These are phyloP conservation scores for Clarias gariepinus DNA, from an alignment of 2,113 vertebrate genomes.

Conservation along the genomic window DNA sequence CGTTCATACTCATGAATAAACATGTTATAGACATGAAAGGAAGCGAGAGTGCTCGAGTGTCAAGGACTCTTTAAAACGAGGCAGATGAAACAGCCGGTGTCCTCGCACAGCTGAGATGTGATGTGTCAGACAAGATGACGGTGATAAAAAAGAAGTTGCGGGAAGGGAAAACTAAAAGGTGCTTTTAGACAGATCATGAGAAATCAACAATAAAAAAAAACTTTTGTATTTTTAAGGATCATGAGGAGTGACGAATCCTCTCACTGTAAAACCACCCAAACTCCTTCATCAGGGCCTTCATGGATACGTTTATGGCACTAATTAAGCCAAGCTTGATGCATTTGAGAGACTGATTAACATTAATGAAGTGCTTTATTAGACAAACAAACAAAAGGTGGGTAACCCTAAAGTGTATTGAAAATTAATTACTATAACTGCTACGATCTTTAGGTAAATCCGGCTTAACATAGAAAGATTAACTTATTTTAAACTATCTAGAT, in stretches of 20 bases:
- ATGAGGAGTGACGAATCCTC: not conserved
- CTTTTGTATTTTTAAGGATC: not conserved
- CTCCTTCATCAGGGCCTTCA: not conserved
- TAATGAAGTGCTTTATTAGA: slow-evolving; percentile 14
- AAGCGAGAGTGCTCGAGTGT: not conserved
- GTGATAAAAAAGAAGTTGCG: not conserved
- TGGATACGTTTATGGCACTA: not conserved
- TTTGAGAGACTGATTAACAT: slow-evolving; percentile 3
- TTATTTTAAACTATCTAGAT: not conserved
- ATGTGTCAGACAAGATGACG: no score
- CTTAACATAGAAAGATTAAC: not conserved
- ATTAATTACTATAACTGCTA: not conserved
- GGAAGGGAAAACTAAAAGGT: not conserved
- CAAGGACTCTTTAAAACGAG: slow-evolving; percentile 19
- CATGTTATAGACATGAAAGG: slow-evolving; percentile 4
- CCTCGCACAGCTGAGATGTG: not conserved
- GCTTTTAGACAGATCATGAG: not conserved
- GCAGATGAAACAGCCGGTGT: not conserved
- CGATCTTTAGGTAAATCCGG: not conserved
- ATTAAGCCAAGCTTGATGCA: not conserved
- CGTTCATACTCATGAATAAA: slow-evolving; percentile 4
- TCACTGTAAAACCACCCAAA: not conserved
- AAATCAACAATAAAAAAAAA: not conserved
- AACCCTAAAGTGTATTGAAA: not conserved
- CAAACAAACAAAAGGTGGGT: not conserved